phyloP scores from a whole-genome alignment of 2,797 vertebrate species.

The Pangasius djambal region DNA sequence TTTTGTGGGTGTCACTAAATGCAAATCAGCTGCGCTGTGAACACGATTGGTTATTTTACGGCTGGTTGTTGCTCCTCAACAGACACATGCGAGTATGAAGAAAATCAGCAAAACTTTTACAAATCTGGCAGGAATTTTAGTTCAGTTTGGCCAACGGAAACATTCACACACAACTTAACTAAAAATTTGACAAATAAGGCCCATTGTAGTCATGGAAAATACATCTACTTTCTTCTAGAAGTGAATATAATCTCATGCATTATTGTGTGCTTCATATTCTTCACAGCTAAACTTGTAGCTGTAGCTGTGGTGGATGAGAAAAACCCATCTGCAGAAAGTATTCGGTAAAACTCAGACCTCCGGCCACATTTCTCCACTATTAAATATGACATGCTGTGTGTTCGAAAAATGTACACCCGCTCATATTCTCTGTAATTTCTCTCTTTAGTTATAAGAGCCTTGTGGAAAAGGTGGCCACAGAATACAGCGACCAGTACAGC shows the following conservation, averaged over 20 bases:
- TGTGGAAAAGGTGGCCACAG: slow-evolving; percentile 83
- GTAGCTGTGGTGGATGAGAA: slow-evolving; percentile 87
- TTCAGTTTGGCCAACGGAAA: not conserved
- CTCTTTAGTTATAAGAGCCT: slow-evolving; percentile 80
- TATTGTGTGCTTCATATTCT: not conserved
- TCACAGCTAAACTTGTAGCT: slow-evolving; percentile 87
- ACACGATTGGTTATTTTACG: not conserved
- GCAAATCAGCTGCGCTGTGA: not conserved
- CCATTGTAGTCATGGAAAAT: not conserved
- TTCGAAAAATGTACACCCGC: not conserved
- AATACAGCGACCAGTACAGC: slow-evolving; percentile 83
- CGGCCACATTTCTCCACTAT: not conserved
- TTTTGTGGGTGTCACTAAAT: not conserved
- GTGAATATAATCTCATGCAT: not conserved
- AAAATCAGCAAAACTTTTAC: not conserved
- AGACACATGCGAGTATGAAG: not conserved
- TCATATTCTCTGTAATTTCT: not conserved
- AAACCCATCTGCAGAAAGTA: slow-evolving; percentile 76
- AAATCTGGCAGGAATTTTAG: not conserved
- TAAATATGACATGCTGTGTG: not conserved
- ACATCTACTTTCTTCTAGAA: not conserved
- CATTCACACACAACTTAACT: not conserved
- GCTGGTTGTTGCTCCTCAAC: not conserved
- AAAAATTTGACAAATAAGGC: not conserved
- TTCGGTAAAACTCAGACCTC: slow-evolving; percentile 73